Conservation (phyloP, 2,888 invertebrate species). For the Drosophila fulvimacula region DNA sequence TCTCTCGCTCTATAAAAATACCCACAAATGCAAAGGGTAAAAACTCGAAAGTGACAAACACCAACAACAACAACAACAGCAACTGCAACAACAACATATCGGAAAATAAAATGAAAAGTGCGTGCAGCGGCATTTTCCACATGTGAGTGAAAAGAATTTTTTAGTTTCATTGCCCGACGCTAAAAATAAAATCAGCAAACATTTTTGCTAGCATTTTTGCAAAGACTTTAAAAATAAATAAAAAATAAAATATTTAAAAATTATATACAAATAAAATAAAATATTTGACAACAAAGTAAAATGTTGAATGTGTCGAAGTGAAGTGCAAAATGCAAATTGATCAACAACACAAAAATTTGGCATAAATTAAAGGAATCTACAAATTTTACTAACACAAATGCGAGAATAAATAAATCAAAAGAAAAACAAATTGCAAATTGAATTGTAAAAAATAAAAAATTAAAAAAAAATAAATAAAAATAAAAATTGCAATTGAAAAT, state of each 20-base stretch:
- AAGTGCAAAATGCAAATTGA: slow-evolving; percentile 42
- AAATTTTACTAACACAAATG: slow-evolving; percentile 19
- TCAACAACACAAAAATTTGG: slow-evolving; percentile 1
- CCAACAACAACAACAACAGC: slow-evolving; percentile 39
- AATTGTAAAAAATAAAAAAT: background rate
- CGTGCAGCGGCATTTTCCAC: slow-evolving; percentile 65
- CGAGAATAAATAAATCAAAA: background rate
- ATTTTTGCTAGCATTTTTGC: slow-evolving; percentile 41
- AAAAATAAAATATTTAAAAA: slow-evolving; percentile 1
- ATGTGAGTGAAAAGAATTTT: slow-evolving; percentile 55
- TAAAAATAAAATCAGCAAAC: slow-evolving; percentile 54
- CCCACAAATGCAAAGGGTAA: slow-evolving; percentile 72
- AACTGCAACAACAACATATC: slow-evolving; percentile 35
- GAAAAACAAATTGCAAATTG: slow-evolving; percentile 34
- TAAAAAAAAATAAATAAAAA: too few relatives aligned
- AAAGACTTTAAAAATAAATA: slow-evolving; percentile 27
- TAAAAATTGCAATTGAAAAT: slow-evolving; percentile 12
- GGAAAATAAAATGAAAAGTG: slow-evolving; percentile 45
- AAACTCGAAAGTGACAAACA: slow-evolving; percentile 73
- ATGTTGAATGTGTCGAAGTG: slow-evolving; percentile 42
- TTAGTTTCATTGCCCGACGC: slow-evolving; percentile 45
- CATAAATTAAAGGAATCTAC: slow-evolving; percentile 3
- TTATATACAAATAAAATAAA: background rate
- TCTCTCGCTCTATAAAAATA: slow-evolving; percentile 54
- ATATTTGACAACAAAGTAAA: slow-evolving; percentile 8